These are phyloP conservation scores for Drosophila hamatofila DNA, from an alignment of 2,888 invertebrate genomes.

Conservation along the genomic window DNA sequence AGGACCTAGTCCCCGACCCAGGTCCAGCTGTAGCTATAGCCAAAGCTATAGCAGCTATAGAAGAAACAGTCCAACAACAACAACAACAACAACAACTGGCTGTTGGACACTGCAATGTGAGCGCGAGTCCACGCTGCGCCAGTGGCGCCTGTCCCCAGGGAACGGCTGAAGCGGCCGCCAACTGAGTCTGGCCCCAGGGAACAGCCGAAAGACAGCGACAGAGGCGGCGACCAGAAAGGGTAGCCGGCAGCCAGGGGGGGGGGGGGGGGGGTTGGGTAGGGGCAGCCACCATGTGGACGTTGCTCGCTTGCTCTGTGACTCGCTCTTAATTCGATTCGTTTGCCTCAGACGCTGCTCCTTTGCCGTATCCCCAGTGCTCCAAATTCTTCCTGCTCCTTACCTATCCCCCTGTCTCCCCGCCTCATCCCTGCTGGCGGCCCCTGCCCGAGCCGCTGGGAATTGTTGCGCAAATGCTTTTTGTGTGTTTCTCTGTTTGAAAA, in stretches of 20 bases:
- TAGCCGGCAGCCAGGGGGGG: no score
- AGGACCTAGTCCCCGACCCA: conserved; percentile 22
- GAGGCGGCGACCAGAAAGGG: background rate
- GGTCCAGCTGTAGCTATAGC: conserved; percentile 16
- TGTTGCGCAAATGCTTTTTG: conserved; percentile 81
- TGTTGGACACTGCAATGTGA: conserved; percentile 51
- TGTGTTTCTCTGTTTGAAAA: conserved; percentile 79
- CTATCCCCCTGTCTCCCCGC: background rate
- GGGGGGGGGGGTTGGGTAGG: conserved; percentile 2
- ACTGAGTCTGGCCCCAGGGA: conserved; percentile 25
- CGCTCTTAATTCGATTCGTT: conserved; percentile 85
- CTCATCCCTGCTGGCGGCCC: conserved; percentile 15
- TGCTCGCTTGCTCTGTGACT: conserved; percentile 33
- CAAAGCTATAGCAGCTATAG: conserved; percentile 13
- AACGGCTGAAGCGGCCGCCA: conserved; percentile 63
- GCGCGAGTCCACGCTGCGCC: conserved; percentile 55
- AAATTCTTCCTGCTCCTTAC: conserved; percentile 15
- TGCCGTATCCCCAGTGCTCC: conserved; percentile 35
- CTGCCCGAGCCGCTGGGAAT: conserved; percentile 53
- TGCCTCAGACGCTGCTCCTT: conserved; percentile 64
- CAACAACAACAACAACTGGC: conserved; percentile 25
- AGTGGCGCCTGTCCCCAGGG: conserved; percentile 67
- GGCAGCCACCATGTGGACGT: conserved; percentile 58
- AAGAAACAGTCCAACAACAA: conserved; percentile 31
- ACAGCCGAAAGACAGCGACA: conserved; percentile 9